Evolutionary conservation across 2,113 vertebrate species (phyloP), one percentile per base, ranked within the genome.

Genomic region (Scomber scombrus): DNA sequence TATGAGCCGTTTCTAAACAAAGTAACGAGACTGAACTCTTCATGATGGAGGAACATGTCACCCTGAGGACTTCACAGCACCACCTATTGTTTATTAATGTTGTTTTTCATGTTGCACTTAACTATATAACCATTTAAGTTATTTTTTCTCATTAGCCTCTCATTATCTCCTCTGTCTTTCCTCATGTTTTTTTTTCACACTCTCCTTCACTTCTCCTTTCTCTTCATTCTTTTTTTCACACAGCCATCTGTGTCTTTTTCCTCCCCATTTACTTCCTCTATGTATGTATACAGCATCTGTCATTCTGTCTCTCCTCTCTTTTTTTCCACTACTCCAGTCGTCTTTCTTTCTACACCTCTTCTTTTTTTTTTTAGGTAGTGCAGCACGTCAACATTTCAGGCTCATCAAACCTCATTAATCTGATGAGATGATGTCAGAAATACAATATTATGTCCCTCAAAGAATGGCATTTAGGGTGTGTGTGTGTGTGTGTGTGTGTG

Each of bases 381-480:
- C 16, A 19, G 3, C 15, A 16, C 16, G 18, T 47, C 18, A 47
- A 47, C 46, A 15, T 31, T 11, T 60, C 14, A 23, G 47, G 5
- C 12, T 65, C 34, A 61, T 47, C 40, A 66, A 11, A 54, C 14
- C n/a, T 47, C 49, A 49, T 47, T 2, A 74, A 47, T 60, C 43
- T 1, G 4, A 40, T 40, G 26, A 18, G 15, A 26, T 29, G 5
- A 76, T 31, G 31, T 62, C 68, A 83, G 62, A 40, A 45, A 55
- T 16, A 8, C 19, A 15, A 3, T 11, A n/a, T 50, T n/a, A 21
- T 29, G 26, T 1, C 11, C 34, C 45, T 58, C 47, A 63, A 0
- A 64, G 7, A 18, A 16, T 82, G 75, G 80, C 75, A 66, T 88
- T 83, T 67, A 78, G 52, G 14, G 65, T 26, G 8, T 40, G 34